These are phyloP conservation scores for Ophonus ardosiacus DNA, from an alignment of 2,888 invertebrate species.

Conservation along the genomic window DNA sequence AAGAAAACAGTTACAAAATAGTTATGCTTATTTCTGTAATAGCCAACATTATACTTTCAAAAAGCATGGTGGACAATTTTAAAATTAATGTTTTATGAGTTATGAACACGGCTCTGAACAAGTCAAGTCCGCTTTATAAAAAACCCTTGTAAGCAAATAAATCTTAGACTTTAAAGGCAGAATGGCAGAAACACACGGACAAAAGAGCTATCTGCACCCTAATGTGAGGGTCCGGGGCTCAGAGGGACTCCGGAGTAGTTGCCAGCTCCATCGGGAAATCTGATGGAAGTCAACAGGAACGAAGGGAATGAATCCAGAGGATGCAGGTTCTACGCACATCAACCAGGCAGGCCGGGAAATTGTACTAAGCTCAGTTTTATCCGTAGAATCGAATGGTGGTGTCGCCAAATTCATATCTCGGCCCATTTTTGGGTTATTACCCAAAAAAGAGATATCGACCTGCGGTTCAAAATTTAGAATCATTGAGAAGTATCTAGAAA, in stretches of 20 bases:
- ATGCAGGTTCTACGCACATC: not conserved
- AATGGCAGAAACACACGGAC: conserved; percentile 45
- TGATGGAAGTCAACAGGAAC: conserved; percentile 17
- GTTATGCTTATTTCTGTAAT: not conserved
- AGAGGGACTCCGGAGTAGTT: not conserved
- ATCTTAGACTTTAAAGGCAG: conserved; percentile 39
- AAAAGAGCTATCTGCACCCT: conserved; percentile 47
- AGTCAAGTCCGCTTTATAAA: not conserved
- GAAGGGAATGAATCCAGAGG: not conserved
- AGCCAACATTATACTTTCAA: not conserved
- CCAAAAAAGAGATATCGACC: too few relatives aligned
- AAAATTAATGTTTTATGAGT: not conserved
- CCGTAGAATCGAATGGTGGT: too few relatives aligned
- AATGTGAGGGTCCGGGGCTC: conserved; percentile 17
- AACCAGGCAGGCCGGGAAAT: not conserved
- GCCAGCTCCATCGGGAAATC: conserved; percentile 36
- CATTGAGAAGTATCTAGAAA: too few relatives aligned
- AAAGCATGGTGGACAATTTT: not conserved
- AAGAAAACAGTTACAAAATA: too few relatives aligned
- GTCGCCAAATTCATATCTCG: too few relatives aligned
- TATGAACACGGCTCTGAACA: not conserved
- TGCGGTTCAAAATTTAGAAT: too few relatives aligned
- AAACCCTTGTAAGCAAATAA: conserved; percentile 34
- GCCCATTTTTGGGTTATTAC: too few relatives aligned
- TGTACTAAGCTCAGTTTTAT: too few relatives aligned